A percentile compares a stretch with the other conserved stretches of the same genome.
Evolutionary conservation across 2,888 invertebrate genomes (phyloP).

Genomic region (Caenorhabditis afra): DNA sequence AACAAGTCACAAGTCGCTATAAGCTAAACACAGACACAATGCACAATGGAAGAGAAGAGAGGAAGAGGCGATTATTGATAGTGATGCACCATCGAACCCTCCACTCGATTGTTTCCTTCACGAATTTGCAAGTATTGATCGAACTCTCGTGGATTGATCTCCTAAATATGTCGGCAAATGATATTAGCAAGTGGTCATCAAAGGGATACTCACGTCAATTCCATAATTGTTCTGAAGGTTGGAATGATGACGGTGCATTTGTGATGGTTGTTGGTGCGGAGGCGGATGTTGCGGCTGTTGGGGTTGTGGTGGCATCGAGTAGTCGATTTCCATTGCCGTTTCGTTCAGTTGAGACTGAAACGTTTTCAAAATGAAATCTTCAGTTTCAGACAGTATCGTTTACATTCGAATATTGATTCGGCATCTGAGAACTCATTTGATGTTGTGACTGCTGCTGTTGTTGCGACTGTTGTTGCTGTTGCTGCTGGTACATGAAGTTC

Average conservation of each 20-base stretch:
- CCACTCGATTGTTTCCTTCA: constrained; percentile 42
- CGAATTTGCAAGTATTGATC: constrained; percentile 65
- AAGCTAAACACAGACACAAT: constrained; percentile 40
- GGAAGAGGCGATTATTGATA: constrained; percentile 40
- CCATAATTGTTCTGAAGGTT: constrained; percentile 47
- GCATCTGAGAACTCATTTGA: constrained; percentile 22
- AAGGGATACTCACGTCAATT: constrained; percentile 24
- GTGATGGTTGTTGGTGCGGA: constrained; percentile 26
- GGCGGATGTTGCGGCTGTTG: constrained; percentile 34
- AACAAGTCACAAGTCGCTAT: constrained; percentile 46
- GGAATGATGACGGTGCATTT: constrained; percentile 38
- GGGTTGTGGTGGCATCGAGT: constrained; percentile 23
- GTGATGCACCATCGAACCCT: constrained; percentile 48
- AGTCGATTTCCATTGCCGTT: constrained; percentile 58
- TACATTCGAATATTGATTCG: constrained; percentile 19
- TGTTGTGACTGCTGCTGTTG: constrained; percentile 15
- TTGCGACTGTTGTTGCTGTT: constrained; percentile 20
- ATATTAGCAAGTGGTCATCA: too few species aligned
- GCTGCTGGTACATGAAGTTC: constrained; percentile 39
- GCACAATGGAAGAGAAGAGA: not conserved
- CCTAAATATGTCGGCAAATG: constrained; percentile 44
- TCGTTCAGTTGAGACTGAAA: constrained; percentile 50
- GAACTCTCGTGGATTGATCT: constrained; percentile 68
- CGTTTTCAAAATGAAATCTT: too few species aligned
- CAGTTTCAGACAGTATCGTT: constrained; percentile 6